A percentile compares a stretch with the other conserved stretches of the same genome.
These are phyloP conservation scores for Microcebus murinus DNA, from an alignment of 2,113 vertebrate genomes.

Conservation along the genomic window DNA sequence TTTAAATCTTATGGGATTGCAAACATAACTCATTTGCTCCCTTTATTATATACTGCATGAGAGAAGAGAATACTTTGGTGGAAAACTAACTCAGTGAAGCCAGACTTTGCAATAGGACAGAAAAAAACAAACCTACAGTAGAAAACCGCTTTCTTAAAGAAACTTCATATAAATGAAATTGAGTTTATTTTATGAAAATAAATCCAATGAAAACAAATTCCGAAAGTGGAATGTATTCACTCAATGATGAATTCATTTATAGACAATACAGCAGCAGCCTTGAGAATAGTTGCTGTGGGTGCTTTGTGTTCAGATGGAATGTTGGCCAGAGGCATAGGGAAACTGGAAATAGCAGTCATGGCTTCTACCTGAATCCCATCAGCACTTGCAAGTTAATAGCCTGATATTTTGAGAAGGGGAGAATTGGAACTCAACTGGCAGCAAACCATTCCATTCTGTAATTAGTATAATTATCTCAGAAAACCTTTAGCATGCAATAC, in stretches of 20 bases:
- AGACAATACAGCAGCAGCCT: not conserved
- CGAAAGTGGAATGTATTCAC: not conserved
- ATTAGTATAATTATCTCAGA: constrained; percentile 39
- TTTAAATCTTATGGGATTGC: not conserved
- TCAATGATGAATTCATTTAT: not conserved
- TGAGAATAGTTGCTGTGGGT: not conserved
- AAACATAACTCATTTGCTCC: not conserved
- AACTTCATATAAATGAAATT: not conserved
- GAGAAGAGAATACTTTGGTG: constrained; percentile 4
- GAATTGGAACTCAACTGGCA: not conserved
- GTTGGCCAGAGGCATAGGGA: not conserved
- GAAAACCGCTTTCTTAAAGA: not conserved
- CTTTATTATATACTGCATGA: not conserved
- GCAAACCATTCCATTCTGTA: not conserved
- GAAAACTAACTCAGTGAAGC: not conserved
- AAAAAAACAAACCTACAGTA: not conserved
- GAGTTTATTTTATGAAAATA: constrained; percentile 8
- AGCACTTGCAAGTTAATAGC: not conserved
- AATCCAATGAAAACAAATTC: not conserved
- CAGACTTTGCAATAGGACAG: not conserved
- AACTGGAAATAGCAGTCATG: not conserved
- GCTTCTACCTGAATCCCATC: not conserved
- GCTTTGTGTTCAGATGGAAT: not conserved
- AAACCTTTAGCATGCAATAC: not conserved
- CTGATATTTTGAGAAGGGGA: not conserved